Conservation (phyloP, 2,113 vertebrate species). For the Prunella fulvescens region DNA sequence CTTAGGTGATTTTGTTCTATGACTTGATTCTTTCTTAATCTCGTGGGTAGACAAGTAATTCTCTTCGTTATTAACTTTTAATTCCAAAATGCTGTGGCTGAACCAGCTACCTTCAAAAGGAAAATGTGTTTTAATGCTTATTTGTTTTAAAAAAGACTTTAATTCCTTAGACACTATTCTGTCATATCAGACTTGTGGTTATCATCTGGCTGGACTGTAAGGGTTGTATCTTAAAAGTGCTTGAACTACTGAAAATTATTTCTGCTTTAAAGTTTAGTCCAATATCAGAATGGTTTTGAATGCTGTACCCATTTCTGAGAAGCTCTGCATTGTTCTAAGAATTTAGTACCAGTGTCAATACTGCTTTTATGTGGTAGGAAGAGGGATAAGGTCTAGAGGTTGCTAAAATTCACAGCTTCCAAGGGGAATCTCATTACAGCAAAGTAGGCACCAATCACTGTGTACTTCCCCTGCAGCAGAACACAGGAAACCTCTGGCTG, state of each 20-base stretch:
- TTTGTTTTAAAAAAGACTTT: neutral
- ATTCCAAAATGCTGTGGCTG: neutral
- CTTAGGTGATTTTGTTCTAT: neutral
- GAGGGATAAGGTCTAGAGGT: neutral
- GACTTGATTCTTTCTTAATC: neutral
- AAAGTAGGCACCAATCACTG: neutral
- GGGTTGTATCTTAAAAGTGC: neutral
- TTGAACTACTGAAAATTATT: neutral
- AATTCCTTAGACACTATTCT: neutral
- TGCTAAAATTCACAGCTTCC: neutral
- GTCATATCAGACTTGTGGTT: neutral
- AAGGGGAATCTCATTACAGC: neutral
- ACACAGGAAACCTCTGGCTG: neutral
- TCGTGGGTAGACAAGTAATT: neutral
- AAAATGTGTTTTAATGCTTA: neutral
- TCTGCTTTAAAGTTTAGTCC: neutral
- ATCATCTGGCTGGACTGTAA: neutral
- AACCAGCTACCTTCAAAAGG: neutral
- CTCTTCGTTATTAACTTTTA: constrained; percentile 16
- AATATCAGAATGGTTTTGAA: neutral
- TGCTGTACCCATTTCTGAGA: neutral
- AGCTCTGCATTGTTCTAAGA: neutral
- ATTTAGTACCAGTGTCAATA: neutral
- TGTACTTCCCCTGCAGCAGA: neutral
- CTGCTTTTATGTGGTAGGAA: neutral